phyloP scores from a whole-genome alignment of 2,888 invertebrate species.

The Stenchaetothrips biformis region DNA sequence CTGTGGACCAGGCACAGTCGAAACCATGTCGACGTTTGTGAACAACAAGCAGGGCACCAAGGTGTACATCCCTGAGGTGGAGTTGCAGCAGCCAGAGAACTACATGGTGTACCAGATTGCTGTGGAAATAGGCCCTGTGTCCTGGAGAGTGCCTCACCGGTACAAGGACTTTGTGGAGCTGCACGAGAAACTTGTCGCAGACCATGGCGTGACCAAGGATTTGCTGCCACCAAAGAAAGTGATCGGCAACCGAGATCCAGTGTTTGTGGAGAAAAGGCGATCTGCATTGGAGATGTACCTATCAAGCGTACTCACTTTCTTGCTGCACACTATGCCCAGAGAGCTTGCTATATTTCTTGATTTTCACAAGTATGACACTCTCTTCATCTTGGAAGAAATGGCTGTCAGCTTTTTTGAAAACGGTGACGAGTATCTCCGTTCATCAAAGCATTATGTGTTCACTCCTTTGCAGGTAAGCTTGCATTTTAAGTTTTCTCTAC shows the following conservation, averaged over 20 bases:
- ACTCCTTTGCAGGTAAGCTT: slow-evolving; percentile 68
- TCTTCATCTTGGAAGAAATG: slow-evolving; percentile 76
- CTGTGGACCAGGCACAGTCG: neutral
- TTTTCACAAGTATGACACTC: slow-evolving; percentile 84
- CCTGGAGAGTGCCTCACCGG: slow-evolving; percentile 80
- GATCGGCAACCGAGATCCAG: slow-evolving; percentile 81
- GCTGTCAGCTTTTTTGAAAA: slow-evolving; percentile 71
- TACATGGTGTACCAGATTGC: slow-evolving; percentile 59
- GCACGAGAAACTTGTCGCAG: slow-evolving; percentile 73
- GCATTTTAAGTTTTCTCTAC: neutral
- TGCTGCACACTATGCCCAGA: slow-evolving; percentile 74
- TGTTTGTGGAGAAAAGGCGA: slow-evolving; percentile 79
- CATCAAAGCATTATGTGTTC: slow-evolving; percentile 61
- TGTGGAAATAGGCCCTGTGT: slow-evolving; percentile 62
- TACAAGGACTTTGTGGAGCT: slow-evolving; percentile 88
- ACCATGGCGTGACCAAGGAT: slow-evolving; percentile 77
- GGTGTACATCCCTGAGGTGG: neutral
- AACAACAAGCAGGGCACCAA: neutral
- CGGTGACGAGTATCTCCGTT: slow-evolving; percentile 63
- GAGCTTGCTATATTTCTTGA: slow-evolving; percentile 79
- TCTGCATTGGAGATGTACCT: slow-evolving; percentile 77
- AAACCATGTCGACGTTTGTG: neutral
- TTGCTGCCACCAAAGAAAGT: slow-evolving; percentile 90
- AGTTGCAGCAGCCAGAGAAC: slow-evolving; percentile 29
- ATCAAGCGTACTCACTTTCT: slow-evolving; percentile 65